These are phyloP conservation scores for Oryzias javanicus DNA, from an alignment of 2,113 vertebrate genomes.

Conservation along the genomic window DNA sequence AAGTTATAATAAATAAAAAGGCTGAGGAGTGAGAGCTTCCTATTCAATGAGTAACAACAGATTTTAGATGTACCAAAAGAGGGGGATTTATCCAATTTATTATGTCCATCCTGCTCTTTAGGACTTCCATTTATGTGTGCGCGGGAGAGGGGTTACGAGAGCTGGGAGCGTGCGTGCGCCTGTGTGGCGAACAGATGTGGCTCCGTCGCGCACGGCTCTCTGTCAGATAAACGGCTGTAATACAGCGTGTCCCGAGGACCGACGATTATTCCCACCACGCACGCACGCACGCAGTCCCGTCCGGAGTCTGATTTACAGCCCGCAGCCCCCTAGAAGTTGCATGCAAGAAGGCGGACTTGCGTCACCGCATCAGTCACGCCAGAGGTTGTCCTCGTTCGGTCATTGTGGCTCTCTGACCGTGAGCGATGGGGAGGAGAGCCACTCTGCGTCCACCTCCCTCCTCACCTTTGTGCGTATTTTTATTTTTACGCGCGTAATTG, in stretches of 20 bases:
- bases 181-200: conserved; percentile 62
- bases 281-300: conserved; percentile 3
- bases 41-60: too few species aligned
- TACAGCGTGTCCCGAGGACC: conserved; percentile 34
- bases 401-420: not conserved
- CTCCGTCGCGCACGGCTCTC: conserved; percentile 51
- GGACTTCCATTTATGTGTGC: conserved; percentile 23
- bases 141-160: not conserved
- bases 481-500: conserved; percentile 13
- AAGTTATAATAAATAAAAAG: not conserved
- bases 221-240: conserved; percentile 55
- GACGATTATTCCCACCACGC: too few species aligned
- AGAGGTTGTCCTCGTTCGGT: conserved; percentile 29
- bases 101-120: conserved; percentile 49
- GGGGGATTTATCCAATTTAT: conserved; percentile 46
- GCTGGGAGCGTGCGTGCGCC: conserved; percentile 10
- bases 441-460: conserved; percentile 21
- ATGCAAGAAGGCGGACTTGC: conserved; percentile 27
- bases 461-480: conserved; percentile 22
- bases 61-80: too few species aligned
- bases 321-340: conserved; percentile 45
- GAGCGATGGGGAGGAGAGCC: conserved; percentile 14
- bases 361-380: conserved; percentile 25
- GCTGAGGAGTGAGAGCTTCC: not conserved
- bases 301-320: conserved; percentile 6